These are phyloP conservation scores for Lepidocolaptes lacrymiger DNA, from an alignment of 2,797 vertebrate genomes.

Conservation along the genomic window DNA sequence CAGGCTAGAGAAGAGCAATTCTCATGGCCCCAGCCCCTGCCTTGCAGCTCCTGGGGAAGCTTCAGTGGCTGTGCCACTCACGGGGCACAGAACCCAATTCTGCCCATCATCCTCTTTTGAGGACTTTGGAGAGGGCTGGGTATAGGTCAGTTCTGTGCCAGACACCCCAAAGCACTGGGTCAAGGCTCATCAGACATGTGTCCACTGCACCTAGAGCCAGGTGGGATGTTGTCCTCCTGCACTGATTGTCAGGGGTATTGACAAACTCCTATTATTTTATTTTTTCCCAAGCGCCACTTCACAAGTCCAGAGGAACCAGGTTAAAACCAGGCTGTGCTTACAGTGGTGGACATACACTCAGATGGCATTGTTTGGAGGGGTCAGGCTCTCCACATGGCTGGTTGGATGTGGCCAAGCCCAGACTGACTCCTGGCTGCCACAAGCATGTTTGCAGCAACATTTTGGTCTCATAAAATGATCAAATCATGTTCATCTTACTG, in stretches of 20 bases:
- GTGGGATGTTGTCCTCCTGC: background rate
- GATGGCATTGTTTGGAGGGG: accelerated
- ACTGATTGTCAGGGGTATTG: background rate
- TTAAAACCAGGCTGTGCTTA: background rate
- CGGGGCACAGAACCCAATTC: background rate
- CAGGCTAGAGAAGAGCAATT: background rate
- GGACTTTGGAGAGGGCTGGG: background rate
- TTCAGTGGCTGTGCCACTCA: background rate
- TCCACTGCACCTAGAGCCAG: background rate
- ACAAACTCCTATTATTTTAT: background rate
- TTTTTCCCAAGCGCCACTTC: background rate
- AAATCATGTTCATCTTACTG: background rate
- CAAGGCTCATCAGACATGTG: background rate
- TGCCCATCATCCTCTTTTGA: background rate
- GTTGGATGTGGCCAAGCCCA: accelerated
- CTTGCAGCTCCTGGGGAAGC: background rate
- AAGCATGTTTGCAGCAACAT: accelerated
- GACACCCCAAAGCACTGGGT: background rate
- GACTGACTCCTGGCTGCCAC: background rate
- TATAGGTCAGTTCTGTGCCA: accelerated
- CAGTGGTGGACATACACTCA: accelerated
- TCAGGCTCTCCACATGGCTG: background rate
- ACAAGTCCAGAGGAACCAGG: background rate
- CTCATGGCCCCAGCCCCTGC: background rate
- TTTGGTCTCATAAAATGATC: background rate